phyloP scores from a whole-genome alignment of 37 sponge, comb jelly and placozoan genomes.

The Cladorhizidae sp. region DNA sequence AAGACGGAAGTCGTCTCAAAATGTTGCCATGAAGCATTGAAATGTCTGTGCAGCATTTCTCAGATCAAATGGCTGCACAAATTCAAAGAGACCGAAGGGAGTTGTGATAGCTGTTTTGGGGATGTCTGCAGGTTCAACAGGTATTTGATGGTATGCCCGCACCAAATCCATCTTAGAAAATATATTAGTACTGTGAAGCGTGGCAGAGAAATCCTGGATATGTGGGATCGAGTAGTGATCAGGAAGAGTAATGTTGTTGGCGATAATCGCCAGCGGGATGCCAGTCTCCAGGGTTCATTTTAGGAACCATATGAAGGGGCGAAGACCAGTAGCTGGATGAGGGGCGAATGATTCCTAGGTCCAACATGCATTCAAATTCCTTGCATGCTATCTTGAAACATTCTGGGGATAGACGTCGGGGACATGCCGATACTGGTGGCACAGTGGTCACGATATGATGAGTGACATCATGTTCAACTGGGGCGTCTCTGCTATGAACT shows the following conservation, averaged over 20 bases:
- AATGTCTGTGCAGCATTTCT: slow-evolving; percentile 60
- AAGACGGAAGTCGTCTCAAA: no score
- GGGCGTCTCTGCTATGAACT: not conserved
- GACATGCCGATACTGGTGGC: slow-evolving; percentile 59
- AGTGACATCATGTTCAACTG: slow-evolving; percentile 47
- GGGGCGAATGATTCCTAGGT: slow-evolving; percentile 61
- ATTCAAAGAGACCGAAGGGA: slow-evolving; percentile 67
- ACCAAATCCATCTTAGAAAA: slow-evolving; percentile 67
- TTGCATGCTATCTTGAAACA: slow-evolving; percentile 37
- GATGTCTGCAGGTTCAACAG: slow-evolving; percentile 44
- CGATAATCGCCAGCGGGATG: slow-evolving; percentile 76
- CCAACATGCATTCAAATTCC: slow-evolving; percentile 73
- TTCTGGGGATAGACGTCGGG: slow-evolving; percentile 61
- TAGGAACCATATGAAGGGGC: slow-evolving; percentile 71
- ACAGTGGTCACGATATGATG: slow-evolving; percentile 65
- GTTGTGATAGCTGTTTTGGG: slow-evolving; percentile 65
- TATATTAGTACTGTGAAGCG: slow-evolving; percentile 53
- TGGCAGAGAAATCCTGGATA: slow-evolving; percentile 59
- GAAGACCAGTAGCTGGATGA: slow-evolving; percentile 67
- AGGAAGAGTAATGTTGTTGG: slow-evolving; percentile 51
- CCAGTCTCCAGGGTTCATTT: slow-evolving; percentile 62
- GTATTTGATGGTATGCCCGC: slow-evolving; percentile 70
- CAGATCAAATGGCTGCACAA: slow-evolving; percentile 59
- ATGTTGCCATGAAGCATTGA: slow-evolving; percentile 63
- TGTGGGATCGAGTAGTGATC: slow-evolving; percentile 74